Evolutionary conservation across 2,113 vertebrate genomes (phyloP), one percentile per base, ranked within the genome.

Genomic region (Dunckerocampus dactyliophorus): DNA sequence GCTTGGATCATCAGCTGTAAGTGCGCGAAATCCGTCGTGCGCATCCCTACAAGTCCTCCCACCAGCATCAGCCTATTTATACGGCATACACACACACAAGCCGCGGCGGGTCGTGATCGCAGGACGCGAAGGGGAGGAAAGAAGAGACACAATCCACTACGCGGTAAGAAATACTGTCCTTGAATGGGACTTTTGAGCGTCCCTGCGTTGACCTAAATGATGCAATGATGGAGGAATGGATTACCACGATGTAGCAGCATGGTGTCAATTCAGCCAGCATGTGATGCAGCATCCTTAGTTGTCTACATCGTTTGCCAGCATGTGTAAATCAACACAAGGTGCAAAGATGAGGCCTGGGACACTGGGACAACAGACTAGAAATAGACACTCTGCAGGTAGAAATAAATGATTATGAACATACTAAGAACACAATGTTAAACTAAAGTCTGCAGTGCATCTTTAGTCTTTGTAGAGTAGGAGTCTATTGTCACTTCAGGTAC

Each of bases 51-150:
- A 37, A 84, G 67, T 81, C 88, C 86, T 88, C 88, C 86, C 87
- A 86, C 87, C 66, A 67, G 71, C 65, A 72, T 67, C 71, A 70
- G 76, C 24, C 80, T 87, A 82, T 89, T 88, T 88, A 88, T 78
- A 88, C 72, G 54, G 24, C 60, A 67, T 34, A 59, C 72, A 51
- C 47, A 34, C 31, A 34, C 31, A 34, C 31, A 34, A 5, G 76
- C 79, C 45, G 63, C 62, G 59, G 59, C 56, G 48, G 59, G 57
- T 75, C 64, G 76, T 72, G 67, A 76, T 75, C 69, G 70, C 67
- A 16, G 77, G 69, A 72, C 69, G 69, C 70, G 19, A 63, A 71
- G 67, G 49, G 72, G 67, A 72, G 50, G 31, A 34, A 34, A 34
- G 71, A 1, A 64, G 37, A 69, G 47, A 82, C 46, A 72, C n/a